Conservation (phyloP, 2,888 invertebrate species). For the Trichacis sp. region DNA sequence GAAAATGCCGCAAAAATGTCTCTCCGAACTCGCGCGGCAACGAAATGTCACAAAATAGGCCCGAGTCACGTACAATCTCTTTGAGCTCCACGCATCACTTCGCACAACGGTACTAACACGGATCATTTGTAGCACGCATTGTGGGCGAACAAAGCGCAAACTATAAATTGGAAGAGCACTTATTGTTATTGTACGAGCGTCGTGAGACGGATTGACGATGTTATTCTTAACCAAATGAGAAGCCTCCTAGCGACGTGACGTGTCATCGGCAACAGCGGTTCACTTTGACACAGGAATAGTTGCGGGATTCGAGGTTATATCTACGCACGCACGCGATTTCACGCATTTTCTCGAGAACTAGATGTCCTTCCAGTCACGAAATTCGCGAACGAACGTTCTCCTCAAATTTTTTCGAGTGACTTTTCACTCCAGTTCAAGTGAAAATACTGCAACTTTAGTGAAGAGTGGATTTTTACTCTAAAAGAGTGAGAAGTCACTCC, state of each 20-base stretch:
- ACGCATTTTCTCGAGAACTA: too few relatives aligned
- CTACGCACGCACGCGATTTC: constrained; percentile 9
- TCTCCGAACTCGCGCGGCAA: too few relatives aligned
- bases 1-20: too few relatives aligned
- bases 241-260: constrained; percentile 38
- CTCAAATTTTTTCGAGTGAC: too few relatives aligned
- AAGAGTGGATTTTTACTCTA: too few relatives aligned
- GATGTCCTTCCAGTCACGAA: too few relatives aligned
- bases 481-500: too few relatives aligned
- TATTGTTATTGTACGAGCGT: constrained; percentile 47
- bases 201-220: constrained; percentile 52
- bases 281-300: constrained; percentile 11
- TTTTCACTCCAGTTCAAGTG: too few relatives aligned
- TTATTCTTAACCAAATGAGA: constrained; percentile 60
- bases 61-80: constrained; percentile 32
- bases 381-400: not conserved
- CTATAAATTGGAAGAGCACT: constrained; percentile 48
- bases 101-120: constrained; percentile 25
- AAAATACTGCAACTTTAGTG: too few relatives aligned
- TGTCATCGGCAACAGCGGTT: constrained; percentile 26
- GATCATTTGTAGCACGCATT: constrained; percentile 30
- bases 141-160: constrained; percentile 41
- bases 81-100: constrained; percentile 10
- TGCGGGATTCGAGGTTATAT: constrained; percentile 4
- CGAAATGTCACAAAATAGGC: constrained; percentile 1